These are phyloP conservation scores for Falco cherrug DNA, from an alignment of 2,797 vertebrate genomes.

Conservation along the genomic window DNA sequence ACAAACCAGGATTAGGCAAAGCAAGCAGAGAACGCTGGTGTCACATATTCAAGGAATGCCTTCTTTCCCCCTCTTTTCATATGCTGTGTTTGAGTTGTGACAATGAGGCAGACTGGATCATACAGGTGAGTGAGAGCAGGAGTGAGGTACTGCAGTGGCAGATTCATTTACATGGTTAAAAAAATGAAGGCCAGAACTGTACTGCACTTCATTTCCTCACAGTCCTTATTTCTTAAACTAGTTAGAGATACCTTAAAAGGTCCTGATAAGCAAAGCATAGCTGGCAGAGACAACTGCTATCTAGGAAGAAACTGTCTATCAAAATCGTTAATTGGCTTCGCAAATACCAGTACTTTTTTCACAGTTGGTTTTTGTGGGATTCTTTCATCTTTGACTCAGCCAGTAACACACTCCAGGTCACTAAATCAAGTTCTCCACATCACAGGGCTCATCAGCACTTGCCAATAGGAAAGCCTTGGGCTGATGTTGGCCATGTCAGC, in stretches of 20 bases:
- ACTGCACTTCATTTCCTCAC: background rate
- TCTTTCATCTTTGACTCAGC: background rate
- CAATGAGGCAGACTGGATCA: background rate
- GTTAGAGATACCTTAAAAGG: background rate
- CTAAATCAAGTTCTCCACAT: background rate
- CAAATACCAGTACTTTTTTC: background rate
- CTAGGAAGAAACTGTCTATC: background rate
- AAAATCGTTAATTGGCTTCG: background rate
- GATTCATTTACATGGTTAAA: background rate
- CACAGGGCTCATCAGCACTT: background rate
- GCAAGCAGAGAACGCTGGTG: background rate
- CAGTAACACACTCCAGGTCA: background rate
- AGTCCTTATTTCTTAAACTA: background rate
- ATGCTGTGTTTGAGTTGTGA: background rate
- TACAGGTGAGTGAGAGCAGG: background rate
- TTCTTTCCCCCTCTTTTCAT: background rate
- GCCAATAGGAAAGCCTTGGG: background rate
- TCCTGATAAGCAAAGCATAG: background rate
- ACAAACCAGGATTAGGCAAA: background rate
- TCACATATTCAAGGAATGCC: background rate
- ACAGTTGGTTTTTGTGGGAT: fast-evolving
- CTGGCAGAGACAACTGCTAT: background rate
- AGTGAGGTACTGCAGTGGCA: background rate
- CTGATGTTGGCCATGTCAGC: background rate
- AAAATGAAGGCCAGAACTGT: background rate